Evolutionary conservation across 2,113 vertebrate species (phyloP).

Genomic region (Dicerorhinus sumatrensis): DNA sequence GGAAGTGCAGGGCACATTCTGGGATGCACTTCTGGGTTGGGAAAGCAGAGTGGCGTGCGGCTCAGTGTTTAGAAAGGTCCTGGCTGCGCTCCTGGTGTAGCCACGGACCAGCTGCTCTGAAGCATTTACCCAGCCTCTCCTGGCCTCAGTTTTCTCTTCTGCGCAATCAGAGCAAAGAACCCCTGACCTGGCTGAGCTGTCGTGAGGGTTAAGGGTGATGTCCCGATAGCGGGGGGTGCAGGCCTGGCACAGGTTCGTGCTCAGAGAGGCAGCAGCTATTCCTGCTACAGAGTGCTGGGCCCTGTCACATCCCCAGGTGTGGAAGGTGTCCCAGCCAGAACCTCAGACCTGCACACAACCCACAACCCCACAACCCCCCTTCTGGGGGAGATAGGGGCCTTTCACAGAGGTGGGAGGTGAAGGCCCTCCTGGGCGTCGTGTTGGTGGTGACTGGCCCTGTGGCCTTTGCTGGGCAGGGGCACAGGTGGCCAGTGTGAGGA

Average conservation of each 20-base stretch:
- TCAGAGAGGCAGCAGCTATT: no score
- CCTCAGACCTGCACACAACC: background rate
- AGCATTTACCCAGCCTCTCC: background rate
- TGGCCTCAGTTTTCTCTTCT: background rate
- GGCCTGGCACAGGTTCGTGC: background rate
- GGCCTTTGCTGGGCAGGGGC: background rate
- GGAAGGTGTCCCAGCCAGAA: background rate
- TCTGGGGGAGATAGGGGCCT: background rate
- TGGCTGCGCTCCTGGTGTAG: accelerated
- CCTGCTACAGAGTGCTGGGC: background rate
- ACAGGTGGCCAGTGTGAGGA: background rate
- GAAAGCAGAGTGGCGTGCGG: no score
- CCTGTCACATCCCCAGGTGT: accelerated
- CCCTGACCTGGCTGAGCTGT: background rate
- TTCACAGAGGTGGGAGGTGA: background rate
- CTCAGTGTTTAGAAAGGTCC: background rate
- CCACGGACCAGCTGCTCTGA: accelerated
- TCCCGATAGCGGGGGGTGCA: background rate
- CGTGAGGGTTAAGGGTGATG: background rate
- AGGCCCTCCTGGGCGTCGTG: background rate
- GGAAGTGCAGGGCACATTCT: accelerated
- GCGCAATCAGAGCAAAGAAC: background rate
- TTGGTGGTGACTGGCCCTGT: background rate
- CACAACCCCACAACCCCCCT: accelerated
- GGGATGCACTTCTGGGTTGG: background rate